phyloP scores from a whole-genome alignment of 2,797 vertebrate species.

The Helicolenus hilgendorfi region DNA sequence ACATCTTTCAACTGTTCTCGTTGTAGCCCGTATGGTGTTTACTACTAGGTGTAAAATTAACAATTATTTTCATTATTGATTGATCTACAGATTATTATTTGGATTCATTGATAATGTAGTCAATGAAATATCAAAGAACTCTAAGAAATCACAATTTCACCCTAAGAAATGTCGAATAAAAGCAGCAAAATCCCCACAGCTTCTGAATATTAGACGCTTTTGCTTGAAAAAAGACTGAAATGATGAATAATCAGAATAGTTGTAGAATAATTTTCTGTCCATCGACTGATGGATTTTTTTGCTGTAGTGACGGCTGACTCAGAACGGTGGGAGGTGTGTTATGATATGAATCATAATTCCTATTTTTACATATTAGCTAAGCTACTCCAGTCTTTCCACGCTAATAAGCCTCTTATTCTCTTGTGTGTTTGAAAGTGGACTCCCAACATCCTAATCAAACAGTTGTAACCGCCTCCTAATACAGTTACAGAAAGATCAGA shows the following conservation, averaged over 20 bases:
- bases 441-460: conserved; percentile 59
- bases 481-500: conserved; percentile 48
- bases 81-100: background rate
- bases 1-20: background rate
- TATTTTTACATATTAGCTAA: background rate
- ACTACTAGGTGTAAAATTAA: background rate
- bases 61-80: background rate
- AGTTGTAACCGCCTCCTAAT: conserved; percentile 52
- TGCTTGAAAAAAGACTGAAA: background rate
- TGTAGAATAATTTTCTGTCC: background rate
- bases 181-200: background rate
- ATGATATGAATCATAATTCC: background rate
- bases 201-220: background rate
- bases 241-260: background rate
- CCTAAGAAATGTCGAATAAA: background rate
- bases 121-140: background rate
- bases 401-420: conserved; percentile 12
- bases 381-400: background rate
- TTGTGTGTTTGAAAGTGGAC: conserved; percentile 13
- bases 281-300: background rate
- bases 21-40: background rate
- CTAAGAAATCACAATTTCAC: background rate
- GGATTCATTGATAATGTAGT: background rate
- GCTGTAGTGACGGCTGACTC: background rate
- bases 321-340: background rate